phyloP scores from a whole-genome alignment of 92 coral and sea anemone genomes.

The Siderastrea radians region DNA sequence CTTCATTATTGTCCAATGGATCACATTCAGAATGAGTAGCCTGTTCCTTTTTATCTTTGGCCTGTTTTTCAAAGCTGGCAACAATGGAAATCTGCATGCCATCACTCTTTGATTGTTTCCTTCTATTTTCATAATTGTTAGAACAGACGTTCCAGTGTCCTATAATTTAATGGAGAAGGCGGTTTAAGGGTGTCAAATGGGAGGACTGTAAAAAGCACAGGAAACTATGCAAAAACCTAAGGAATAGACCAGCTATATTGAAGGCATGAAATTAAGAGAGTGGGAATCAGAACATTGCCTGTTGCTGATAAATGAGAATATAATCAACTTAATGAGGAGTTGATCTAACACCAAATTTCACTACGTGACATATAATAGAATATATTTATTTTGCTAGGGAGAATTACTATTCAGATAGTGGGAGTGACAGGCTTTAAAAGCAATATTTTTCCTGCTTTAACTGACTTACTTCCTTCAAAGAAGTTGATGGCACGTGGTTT shows the following conservation, averaged over 20 bases:
- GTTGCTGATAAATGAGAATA: constrained; percentile 47
- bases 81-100: constrained; percentile 59
- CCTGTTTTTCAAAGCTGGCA: constrained; percentile 62
- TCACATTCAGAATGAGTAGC: constrained; percentile 56
- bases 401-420: constrained; percentile 58
- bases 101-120: constrained; percentile 56
- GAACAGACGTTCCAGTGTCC: constrained; percentile 76
- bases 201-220: constrained; percentile 46
- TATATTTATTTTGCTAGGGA: constrained; percentile 37
- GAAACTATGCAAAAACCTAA: constrained; percentile 30
- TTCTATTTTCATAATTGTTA: constrained; percentile 63
- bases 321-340: constrained; percentile 32
- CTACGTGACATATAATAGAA: constrained; percentile 28
- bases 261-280: constrained; percentile 41
- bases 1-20: constrained; percentile 53
- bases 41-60: constrained; percentile 56
- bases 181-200: constrained; percentile 36
- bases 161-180: constrained; percentile 50
- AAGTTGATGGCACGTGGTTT: constrained; percentile 72
- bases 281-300: constrained; percentile 49
- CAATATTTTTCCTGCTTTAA: constrained; percentile 51
- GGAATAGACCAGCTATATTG: constrained; percentile 36
- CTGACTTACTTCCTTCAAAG: constrained; percentile 75
- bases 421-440: constrained; percentile 56
- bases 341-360: constrained; percentile 37